A percentile compares a stretch with the other conserved stretches of the same genome.
phyloP scores from a whole-genome alignment of 1,140 invertebrate species.

The Apis laboriosa region DNA sequence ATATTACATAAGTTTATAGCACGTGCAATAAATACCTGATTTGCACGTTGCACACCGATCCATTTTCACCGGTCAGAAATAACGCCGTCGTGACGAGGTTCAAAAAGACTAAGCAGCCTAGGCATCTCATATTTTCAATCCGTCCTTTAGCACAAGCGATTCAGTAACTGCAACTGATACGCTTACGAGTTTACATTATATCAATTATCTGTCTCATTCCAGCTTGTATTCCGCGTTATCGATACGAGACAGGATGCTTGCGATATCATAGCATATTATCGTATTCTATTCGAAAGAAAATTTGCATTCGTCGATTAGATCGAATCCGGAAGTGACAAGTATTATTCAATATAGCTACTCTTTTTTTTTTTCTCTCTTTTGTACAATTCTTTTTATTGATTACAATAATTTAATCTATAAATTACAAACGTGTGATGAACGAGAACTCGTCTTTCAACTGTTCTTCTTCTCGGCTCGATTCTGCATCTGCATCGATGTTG shows the following conservation, averaged over 20 bases:
- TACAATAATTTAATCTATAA: background rate
- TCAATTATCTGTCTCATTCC: conserved; percentile 26
- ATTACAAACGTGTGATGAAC: background rate
- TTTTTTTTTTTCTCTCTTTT: background rate
- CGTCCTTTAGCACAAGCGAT: background rate
- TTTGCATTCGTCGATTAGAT: background rate
- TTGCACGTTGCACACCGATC: no score
- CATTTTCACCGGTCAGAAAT: no score
- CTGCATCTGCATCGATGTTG: background rate
- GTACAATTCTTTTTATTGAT: background rate
- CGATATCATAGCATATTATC: background rate
- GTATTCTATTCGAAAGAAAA: background rate
- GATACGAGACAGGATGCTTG: conserved; percentile 32
- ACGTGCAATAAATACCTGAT: no score
- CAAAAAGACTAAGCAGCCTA: background rate
- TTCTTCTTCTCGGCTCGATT: background rate
- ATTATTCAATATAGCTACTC: no score
- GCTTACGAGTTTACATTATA: background rate
- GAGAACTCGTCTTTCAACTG: background rate
- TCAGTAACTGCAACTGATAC: conserved; percentile 1
- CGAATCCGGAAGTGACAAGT: background rate
- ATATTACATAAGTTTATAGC: no score
- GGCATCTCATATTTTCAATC: background rate
- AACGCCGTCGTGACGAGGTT: background rate
- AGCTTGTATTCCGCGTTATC: background rate